phyloP scores from a whole-genome alignment of 2,113 vertebrate genomes.

The Rostratula benghalensis region DNA sequence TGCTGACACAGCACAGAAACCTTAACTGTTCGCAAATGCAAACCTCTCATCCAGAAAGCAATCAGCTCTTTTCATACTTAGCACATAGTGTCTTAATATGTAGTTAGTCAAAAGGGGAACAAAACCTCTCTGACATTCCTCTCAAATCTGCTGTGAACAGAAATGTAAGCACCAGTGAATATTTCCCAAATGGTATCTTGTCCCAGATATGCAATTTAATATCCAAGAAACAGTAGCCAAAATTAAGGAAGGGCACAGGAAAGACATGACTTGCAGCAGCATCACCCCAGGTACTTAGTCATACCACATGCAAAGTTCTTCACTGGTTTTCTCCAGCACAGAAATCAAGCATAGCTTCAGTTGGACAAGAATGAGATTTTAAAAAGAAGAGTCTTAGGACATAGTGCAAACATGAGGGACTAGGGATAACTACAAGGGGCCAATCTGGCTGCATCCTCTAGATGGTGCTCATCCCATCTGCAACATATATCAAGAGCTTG shows the following conservation, averaged over 20 bases:
- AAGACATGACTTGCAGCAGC: neutral
- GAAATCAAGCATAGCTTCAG: neutral
- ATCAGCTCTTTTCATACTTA: neutral
- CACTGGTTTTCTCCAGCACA: neutral
- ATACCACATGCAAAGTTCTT: neutral
- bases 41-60: neutral
- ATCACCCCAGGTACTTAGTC: neutral
- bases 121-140: neutral
- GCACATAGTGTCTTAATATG: neutral
- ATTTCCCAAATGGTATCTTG: neutral
- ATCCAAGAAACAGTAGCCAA: neutral
- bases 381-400: neutral
- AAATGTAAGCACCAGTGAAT: neutral
- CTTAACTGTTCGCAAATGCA: neutral
- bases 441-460: neutral
- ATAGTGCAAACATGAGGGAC: neutral
- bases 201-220: neutral
- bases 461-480: conserved; percentile 5
- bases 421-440: neutral
- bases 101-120: neutral
- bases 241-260: neutral
- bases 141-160: neutral
- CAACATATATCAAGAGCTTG: neutral
- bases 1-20: neutral
- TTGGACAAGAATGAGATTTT: accelerated